These are phyloP conservation scores for Anguilla obscura DNA, from an alignment of 2,797 vertebrate genomes.

Conservation along the genomic window DNA sequence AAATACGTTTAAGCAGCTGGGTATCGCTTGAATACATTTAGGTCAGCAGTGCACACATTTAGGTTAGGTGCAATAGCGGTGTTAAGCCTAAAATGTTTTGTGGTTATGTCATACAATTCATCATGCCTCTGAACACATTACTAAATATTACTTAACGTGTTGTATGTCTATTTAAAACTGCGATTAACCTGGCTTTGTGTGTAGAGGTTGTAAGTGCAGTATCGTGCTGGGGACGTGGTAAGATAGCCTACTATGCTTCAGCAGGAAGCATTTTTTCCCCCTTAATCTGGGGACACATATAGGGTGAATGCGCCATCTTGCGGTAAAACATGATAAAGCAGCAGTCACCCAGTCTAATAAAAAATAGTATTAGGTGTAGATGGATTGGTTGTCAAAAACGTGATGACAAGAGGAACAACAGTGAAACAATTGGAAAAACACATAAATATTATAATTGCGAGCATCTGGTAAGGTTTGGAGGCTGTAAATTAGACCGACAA, in stretches of 20 bases:
- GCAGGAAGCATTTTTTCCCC: background rate
- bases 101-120: background rate
- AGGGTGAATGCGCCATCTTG: constrained; percentile 49
- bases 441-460: background rate
- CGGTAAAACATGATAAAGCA: constrained; percentile 31
- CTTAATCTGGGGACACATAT: background rate
- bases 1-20: background rate
- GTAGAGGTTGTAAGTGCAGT: background rate
- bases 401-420: background rate
- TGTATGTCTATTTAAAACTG: background rate
- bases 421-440: background rate
- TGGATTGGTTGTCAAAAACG: background rate
- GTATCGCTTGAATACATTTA: background rate
- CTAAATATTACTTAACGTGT: background rate
- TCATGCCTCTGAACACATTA: background rate
- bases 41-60: no score
- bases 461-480: background rate
- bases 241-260: background rate
- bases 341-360: background rate
- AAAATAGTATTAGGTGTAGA: background rate
- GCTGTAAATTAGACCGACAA: background rate
- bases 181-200: background rate
- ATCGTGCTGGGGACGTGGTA: background rate
- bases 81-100: background rate
- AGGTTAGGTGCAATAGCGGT: background rate